These are phyloP conservation scores for Notolabrus celidotus DNA, from an alignment of 2,797 vertebrate genomes.

Conservation along the genomic window DNA sequence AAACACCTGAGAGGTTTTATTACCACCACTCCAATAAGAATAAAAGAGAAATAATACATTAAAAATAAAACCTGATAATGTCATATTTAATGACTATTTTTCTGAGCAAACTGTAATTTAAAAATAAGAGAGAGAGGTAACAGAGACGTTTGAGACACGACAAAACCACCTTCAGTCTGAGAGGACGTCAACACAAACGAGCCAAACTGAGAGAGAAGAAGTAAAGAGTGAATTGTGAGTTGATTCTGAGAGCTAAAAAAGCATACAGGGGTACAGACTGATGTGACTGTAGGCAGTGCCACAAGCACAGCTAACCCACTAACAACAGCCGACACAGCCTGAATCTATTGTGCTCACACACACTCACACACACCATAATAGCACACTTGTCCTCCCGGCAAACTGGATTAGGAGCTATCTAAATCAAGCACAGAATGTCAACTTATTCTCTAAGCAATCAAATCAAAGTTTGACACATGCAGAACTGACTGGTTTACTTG, in stretches of 20 bases:
- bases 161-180: not conserved
- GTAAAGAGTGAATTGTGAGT: not conserved
- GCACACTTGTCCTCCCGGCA: conserved; percentile 34
- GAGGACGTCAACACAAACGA: conserved; percentile 7
- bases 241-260: not conserved
- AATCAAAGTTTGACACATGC: conserved; percentile 29
- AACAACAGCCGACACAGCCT: conserved; percentile 7
- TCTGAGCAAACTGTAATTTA: not conserved
- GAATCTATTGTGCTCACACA: conserved; percentile 18
- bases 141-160: not conserved
- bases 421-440: conserved; percentile 39
- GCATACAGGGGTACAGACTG: not conserved
- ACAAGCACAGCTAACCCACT: conserved; percentile 16
- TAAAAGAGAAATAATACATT: not conserved
- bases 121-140: not conserved
- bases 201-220: not conserved
- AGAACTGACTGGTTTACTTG: conserved; percentile 2
- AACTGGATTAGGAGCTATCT: conserved; percentile 50
- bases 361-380: conserved; percentile 33
- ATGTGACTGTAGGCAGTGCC: conserved; percentile 12
- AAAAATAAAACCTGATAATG: not conserved
- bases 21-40: too few species aligned
- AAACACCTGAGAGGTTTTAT: not conserved
- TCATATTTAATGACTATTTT: not conserved
- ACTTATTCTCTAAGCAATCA: conserved; percentile 27